These are phyloP conservation scores for Mormoops blainvillei DNA, from an alignment of 2,113 vertebrate genomes.

Conservation along the genomic window DNA sequence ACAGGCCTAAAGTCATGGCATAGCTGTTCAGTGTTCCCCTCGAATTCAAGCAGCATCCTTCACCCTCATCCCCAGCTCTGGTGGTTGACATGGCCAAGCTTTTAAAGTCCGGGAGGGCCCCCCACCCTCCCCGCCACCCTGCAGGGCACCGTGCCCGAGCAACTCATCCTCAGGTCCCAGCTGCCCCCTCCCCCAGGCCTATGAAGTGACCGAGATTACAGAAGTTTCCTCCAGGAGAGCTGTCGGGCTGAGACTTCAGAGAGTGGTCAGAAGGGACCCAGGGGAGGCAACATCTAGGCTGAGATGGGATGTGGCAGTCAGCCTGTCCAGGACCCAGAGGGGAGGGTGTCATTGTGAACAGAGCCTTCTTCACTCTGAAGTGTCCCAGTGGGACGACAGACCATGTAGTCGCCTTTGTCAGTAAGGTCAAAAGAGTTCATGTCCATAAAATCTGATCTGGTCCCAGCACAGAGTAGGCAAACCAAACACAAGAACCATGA, in stretches of 20 bases:
- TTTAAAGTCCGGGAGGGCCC: not conserved
- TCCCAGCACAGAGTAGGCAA: not conserved
- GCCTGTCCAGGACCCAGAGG: accelerated
- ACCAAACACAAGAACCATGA: accelerated
- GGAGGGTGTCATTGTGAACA: not conserved
- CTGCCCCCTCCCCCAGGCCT: not conserved
- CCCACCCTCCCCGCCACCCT: accelerated
- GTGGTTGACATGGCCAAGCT: not conserved
- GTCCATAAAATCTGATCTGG: no score
- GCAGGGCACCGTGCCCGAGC: not conserved
- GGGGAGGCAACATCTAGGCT: not conserved
- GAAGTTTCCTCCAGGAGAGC: not conserved
- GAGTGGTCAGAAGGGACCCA: not conserved
- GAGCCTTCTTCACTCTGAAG: not conserved
- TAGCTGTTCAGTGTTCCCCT: not conserved
- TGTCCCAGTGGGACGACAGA: not conserved
- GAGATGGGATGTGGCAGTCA: not conserved
- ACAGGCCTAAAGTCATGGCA: not conserved
- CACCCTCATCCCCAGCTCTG: not conserved
- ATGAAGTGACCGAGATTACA: accelerated
- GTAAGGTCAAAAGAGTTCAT: not conserved
- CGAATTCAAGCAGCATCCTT: not conserved
- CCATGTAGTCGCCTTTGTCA: not conserved
- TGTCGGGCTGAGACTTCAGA: not conserved
- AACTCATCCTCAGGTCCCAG: no score